Evolutionary conservation across 2,888 invertebrate genomes (phyloP).

Genomic region (Lasioglossum lativentre): DNA sequence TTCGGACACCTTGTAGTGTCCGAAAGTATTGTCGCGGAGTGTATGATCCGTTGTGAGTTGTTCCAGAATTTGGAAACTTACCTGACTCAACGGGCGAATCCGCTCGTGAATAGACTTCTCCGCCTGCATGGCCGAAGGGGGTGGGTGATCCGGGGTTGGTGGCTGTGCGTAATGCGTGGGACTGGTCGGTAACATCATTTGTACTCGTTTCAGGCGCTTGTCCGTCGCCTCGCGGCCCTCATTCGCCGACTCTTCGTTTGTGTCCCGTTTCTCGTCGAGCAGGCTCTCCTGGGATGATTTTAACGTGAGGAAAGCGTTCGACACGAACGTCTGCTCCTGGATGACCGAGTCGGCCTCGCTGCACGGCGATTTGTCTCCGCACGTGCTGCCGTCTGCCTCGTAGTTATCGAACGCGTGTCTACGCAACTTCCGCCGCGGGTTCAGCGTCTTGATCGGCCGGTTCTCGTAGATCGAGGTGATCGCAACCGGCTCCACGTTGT

Average conservation of each 20-base stretch:
- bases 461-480: conserved; percentile 91
- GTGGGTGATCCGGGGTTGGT: conserved; percentile 97
- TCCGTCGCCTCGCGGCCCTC: conserved; percentile 79
- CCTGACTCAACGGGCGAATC: conserved; percentile 95
- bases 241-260: conserved; percentile 83
- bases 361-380: conserved; percentile 85
- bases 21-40: background rate
- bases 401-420: conserved; percentile 88
- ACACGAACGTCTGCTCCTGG: conserved; percentile 85
- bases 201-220: conserved; percentile 81
- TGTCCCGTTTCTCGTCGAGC: conserved; percentile 86
- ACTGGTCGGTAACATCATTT: conserved; percentile 89
- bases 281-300: conserved; percentile 88
- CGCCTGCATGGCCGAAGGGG: conserved; percentile 95
- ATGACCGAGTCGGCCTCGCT: conserved; percentile 78
- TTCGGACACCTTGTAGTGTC: background rate
- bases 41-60: background rate
- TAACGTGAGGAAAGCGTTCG: conserved; percentile 86
- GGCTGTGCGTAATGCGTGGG: conserved; percentile 96
- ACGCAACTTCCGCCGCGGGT: conserved; percentile 89
- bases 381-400: conserved; percentile 86
- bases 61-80: conserved; percentile 85
- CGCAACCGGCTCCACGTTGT: conserved; percentile 88
- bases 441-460: conserved; percentile 89
- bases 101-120: conserved; percentile 95